Base-by-base conservation (phyloP, 2,888 invertebrate genomes). In the Drosophila longiperda region DNA sequence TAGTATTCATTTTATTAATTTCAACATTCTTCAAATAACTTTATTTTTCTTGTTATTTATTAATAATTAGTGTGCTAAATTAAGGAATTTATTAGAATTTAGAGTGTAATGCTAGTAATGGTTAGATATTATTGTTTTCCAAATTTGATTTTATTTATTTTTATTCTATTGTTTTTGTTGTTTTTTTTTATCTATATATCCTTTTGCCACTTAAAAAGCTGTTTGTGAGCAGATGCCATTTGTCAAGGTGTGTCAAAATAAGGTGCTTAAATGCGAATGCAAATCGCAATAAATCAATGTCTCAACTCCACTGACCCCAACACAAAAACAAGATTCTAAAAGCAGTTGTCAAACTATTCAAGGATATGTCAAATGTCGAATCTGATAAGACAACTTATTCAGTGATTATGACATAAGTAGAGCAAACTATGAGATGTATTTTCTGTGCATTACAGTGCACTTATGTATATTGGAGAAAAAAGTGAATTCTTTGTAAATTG, bases 251-350 rank as follows among this genome's bases (percentile, higher is more conserved):
- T 6, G 20, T 3, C 12, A 7, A 45, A 45, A 12, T 45, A 7
- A 20, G 45, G 7, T 12, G 20, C 20, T 20, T 45, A 20, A 12
- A 7, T 45, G 20, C 20, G 20, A 12, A 45, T 20, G 1, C 23
- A 5, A 53, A 23, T 23, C 9, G 53, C 20, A 53, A 53, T 53
- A 23, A 23, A 53, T 53, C 15, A 53, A 34, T 34, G 3, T 53
- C 1, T 23, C 15, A 53, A 20, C 2, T 34, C 20, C 20, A 23
- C 12, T 20, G 15, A 33, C 20, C n/a, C 11, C 11, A 32, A 32
- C 12, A 32, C 12, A 42, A 12, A 42, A 45, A 7, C 20, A 20
- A 45, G 7, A 32, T 52, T 50, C 4, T 15, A 8, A 33, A 33
- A 32, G 33, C 15, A 50, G 29, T 1, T 50, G 29, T 29, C 50